Evolutionary conservation across 2,113 vertebrate species (phyloP).

Genomic region (Notarius quadriscutis): DNA sequence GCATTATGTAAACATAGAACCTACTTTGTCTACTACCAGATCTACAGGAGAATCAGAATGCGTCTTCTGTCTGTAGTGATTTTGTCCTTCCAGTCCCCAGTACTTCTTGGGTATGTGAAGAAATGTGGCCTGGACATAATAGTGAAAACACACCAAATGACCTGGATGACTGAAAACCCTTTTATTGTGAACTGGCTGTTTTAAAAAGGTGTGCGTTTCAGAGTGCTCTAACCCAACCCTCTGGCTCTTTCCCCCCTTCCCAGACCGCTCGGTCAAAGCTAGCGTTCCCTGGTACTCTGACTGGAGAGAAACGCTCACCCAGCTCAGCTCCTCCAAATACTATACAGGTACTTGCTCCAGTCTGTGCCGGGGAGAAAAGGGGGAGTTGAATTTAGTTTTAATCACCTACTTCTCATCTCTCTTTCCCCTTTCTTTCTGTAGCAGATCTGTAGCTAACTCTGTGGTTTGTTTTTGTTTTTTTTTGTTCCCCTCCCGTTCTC

Average conservation of each 20-base stretch:
- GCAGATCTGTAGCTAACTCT: conserved; percentile 28
- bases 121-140: not conserved
- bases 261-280: conserved; percentile 90
- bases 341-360: conserved; percentile 81
- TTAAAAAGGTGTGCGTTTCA: not conserved
- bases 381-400: conserved; percentile 24
- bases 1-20: too few species aligned
- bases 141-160: not conserved
- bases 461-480: not conserved
- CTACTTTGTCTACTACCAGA: not conserved
- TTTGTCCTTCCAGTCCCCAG: not conserved
- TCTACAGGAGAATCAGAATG: not conserved
- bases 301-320: conserved; percentile 88
- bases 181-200: not conserved
- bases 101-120: not conserved
- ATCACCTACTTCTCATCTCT: not conserved
- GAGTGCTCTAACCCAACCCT: conserved; percentile 55
- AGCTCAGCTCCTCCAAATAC: conserved; percentile 83
- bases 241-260: conserved; percentile 70
- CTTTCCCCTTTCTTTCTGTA: conserved; percentile 18
- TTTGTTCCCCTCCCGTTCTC: not conserved
- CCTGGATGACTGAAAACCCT: not conserved
- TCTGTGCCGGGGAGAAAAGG: conserved; percentile 45
- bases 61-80: not conserved
- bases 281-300: conserved; percentile 88